Conservation (phyloP, 2,888 invertebrate species). For the Pherbina coryleti region DNA sequence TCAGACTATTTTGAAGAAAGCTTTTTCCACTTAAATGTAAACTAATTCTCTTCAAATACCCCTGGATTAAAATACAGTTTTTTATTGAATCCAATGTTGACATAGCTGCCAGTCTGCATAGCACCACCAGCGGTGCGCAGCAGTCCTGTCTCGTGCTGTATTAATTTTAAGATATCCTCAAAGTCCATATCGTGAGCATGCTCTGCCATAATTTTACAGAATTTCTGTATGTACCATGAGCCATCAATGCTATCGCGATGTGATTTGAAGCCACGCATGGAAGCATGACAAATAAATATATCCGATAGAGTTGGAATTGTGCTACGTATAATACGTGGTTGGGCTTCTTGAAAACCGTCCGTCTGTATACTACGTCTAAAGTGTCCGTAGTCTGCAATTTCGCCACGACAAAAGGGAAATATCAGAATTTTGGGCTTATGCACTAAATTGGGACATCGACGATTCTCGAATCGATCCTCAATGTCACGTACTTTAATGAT, state of each 20-base stretch:
- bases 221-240: constrained; percentile 79
- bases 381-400: constrained; percentile 62
- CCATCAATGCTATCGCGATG: constrained; percentile 74
- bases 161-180: constrained; percentile 77
- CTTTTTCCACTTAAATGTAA: too few species aligned
- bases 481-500: constrained; percentile 72
- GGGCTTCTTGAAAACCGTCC: constrained; percentile 38
- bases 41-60: constrained; percentile 50
- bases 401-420: constrained; percentile 77
- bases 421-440: constrained; percentile 80
- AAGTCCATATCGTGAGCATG: constrained; percentile 76
- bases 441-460: constrained; percentile 71
- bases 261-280: constrained; percentile 72
- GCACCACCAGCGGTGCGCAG: constrained; percentile 62
- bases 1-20: background rate
- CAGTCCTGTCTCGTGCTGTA: constrained; percentile 71
- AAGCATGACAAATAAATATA: constrained; percentile 77
- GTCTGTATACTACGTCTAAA: constrained; percentile 42
- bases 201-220: constrained; percentile 77
- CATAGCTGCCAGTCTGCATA: constrained; percentile 76
- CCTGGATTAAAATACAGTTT: constrained; percentile 79
- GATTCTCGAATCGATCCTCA: constrained; percentile 74
- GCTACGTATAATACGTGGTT: background rate
- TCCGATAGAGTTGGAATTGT: constrained; percentile 69
- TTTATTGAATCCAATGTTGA: constrained; percentile 77